These are phyloP conservation scores for Drusus annulatus DNA, from an alignment of 1,140 invertebrate species.

Conservation along the genomic window DNA sequence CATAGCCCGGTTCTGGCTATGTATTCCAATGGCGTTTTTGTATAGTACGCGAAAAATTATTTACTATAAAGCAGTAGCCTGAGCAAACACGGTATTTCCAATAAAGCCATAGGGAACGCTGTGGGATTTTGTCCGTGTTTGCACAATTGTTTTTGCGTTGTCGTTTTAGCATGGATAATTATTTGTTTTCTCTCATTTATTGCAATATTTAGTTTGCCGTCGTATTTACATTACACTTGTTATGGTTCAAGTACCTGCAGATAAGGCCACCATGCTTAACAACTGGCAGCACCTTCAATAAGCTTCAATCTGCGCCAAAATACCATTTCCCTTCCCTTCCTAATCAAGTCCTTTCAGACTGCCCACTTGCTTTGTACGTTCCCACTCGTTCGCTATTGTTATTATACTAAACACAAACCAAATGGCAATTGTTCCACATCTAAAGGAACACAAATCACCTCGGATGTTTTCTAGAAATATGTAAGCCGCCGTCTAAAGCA, in stretches of 20 bases:
- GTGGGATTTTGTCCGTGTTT: constrained; percentile 39
- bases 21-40: constrained; percentile 1
- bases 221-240: constrained; percentile 60
- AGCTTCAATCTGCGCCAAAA: constrained; percentile 43
- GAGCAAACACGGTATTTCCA: constrained; percentile 45
- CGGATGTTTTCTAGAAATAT: too few relatives aligned
- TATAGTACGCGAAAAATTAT: background rate
- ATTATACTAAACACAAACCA: too few relatives aligned
- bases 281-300: constrained; percentile 45
- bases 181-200: constrained; percentile 56
- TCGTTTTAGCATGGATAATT: constrained; percentile 51
- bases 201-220: constrained; percentile 55
- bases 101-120: constrained; percentile 18
- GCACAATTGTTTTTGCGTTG: constrained; percentile 55
- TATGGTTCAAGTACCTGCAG: constrained; percentile 56
- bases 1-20: background rate
- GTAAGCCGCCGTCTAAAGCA: too few relatives aligned
- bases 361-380: background rate
- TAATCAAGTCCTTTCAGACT: constrained; percentile 26
- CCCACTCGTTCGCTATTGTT: background rate
- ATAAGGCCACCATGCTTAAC: constrained; percentile 53
- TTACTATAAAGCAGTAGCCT: constrained; percentile 41
- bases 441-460: too few relatives aligned
- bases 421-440: too few relatives aligned
- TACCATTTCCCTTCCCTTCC: constrained; percentile 8